Base-by-base conservation (phyloP, 2,888 invertebrate species). In the Mythimna albipuncta region DNA sequence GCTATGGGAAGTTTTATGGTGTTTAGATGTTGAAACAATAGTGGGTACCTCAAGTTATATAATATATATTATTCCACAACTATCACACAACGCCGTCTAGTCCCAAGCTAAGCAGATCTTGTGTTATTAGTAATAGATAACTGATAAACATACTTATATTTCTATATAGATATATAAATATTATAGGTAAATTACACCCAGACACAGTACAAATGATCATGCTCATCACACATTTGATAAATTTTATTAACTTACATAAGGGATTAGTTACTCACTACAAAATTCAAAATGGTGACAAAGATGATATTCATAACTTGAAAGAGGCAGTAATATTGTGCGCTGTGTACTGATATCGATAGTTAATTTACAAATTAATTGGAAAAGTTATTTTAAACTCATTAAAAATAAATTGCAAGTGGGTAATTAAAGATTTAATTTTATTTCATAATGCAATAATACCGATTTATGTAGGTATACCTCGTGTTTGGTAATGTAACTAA, bases 1-100 rank as follows among this genome's bases (percentile, higher is more conserved):
- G 76, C 75, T 72, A 64, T 50, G 61, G 38, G 10, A 21, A 67
- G 35, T 41, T 32, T 35, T 61, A 72, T 64, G 44, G 41, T 64
- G 47, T 57, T 52, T 57, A 52, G 21, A 38, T 41, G 9, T 13
- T 32, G 32, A 62, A 47, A 26, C 26, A 6, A 55, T 26, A 38
- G 35, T 11, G 10, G 16, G 6, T 41, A 21, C 16, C 7, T 50
- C 26, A 26, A 26, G 26, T 26, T 26, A 26, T 26, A 26, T 26
- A 26, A 26, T 26, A 26, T 26, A 26, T 26, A 26, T 1, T 26
- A 26, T 26, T 26, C 26, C 26, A 1, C 26, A 26, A 26, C 26
- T 26, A 26, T 26, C 26, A 26, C 26, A 26, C 26, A 26, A 26
- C 26, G 26, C 26, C 26, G 26, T 26, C 26, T 26, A 26, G 26